Evolutionary conservation across 2,888 invertebrate species (phyloP), one percentile per base, ranked within the genome.

Genomic region (Tetrapedia diversipes): DNA sequence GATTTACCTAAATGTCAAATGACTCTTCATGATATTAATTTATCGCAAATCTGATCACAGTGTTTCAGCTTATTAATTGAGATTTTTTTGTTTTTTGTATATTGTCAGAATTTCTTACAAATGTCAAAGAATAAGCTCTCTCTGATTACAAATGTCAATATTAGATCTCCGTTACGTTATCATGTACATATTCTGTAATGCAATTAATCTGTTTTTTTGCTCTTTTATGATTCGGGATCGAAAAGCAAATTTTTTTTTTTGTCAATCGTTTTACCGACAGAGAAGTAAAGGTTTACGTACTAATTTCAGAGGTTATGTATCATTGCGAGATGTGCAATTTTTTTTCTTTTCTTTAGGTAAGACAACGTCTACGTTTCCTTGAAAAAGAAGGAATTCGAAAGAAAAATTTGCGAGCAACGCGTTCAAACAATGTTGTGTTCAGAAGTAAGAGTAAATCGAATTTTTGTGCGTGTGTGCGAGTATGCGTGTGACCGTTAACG

Each of bases 401-500:
- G n/a, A n/a, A n/a, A n/a, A n/a, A 57, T 69, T 39, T 14, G 24
- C n/a, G 51, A 60, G 24, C 41, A 53, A 59, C 19, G 19, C 43
- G 59, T 4, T 1, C 8, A 34, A 61, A 11, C 32, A 34, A 24
- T 19, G 45, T 27, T 0, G 29, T 16, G 37, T 57, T 19, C 10
- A 34, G 22, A 47, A 63, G 22, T 29, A 19, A n/a, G 10, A 16
- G 41, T 22, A 54, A 32, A 16, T 22, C 10, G 22, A 24, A 24
- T 64, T 77, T 70, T 80, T 56, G n/a, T 27, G 49, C 0, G 41
- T 71, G 54, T 66, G 65, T 65, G 77, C 34, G 61, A 37, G 68
- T 54, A 57, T 61, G 72, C 47, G 53, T 70, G 70, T 29, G 59
- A 56, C 66, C 72, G 73, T 80, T 80, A 68, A 84, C 69, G 78